phyloP scores from a whole-genome alignment of 2,113 vertebrate species.

The Cebidichthys violaceus region DNA sequence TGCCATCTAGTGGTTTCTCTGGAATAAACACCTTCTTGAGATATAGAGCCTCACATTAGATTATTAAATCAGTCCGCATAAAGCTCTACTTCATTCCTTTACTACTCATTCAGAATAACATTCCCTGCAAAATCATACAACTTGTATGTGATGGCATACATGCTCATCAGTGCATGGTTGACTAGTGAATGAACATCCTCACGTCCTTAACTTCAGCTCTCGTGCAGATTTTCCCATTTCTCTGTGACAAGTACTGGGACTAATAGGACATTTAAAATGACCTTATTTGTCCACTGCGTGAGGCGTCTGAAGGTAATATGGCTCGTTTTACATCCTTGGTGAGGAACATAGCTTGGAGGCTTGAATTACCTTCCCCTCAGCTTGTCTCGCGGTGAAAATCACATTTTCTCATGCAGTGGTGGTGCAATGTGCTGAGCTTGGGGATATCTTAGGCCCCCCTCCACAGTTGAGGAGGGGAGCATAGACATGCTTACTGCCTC shows the following conservation, averaged over 20 bases:
- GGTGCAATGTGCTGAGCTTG: conserved; percentile 83
- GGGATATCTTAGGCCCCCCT: conserved; percentile 80
- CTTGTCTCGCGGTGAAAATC: conserved; percentile 81
- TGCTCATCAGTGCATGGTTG: not conserved
- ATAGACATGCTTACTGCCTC: conserved; percentile 81
- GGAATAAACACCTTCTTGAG: not conserved
- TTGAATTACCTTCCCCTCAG: conserved; percentile 84
- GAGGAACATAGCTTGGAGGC: conserved; percentile 70
- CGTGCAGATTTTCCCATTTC: not conserved
- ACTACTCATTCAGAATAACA: not conserved
- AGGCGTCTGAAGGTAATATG: conserved; percentile 78
- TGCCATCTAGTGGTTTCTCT: conserved; percentile 76
- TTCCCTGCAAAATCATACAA: not conserved
- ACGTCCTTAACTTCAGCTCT: conserved; percentile 16
- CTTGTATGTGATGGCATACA: not conserved
- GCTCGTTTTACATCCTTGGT: conserved; percentile 80
- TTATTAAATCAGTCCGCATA: conserved; percentile 16
- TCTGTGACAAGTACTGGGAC: conserved; percentile 37
- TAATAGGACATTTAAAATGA: conserved; percentile 59
- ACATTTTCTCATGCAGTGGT: conserved; percentile 81
- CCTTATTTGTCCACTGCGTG: conserved; percentile 73
- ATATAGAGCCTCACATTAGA: not conserved
- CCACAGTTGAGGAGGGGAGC: conserved; percentile 70
- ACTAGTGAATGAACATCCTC: conserved; percentile 21
- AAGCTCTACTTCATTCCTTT: conserved; percentile 10